A percentile compares a stretch with the other conserved stretches of the same genome.
These are phyloP conservation scores for Protodeltote pygarga DNA, from an alignment of 2,888 invertebrate species.

Conservation along the genomic window DNA sequence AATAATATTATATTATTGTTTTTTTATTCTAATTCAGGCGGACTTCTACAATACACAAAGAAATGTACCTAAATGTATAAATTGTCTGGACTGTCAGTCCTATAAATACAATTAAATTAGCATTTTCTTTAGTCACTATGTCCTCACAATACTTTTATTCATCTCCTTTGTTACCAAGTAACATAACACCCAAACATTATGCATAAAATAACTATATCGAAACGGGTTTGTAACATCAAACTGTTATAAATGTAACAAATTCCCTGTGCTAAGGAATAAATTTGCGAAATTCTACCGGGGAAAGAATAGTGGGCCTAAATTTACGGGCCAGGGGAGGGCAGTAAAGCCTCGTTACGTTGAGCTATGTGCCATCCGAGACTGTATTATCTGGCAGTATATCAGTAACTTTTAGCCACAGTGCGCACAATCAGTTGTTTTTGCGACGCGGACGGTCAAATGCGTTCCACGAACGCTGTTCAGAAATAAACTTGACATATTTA, in stretches of 20 bases:
- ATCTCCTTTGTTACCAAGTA: slow-evolving; percentile 12
- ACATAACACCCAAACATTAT: slow-evolving; percentile 33
- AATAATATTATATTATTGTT: no score
- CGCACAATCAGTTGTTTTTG: slow-evolving; percentile 36
- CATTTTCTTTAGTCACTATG: background rate
- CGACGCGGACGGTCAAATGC: slow-evolving; percentile 10
- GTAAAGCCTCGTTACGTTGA: slow-evolving; percentile 84
- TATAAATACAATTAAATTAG: background rate
- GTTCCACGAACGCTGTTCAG: no score
- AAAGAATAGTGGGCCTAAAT: slow-evolving; percentile 82
- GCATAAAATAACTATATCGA: slow-evolving; percentile 36
- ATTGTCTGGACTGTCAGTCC: no score
- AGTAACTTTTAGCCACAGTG: slow-evolving; percentile 53
- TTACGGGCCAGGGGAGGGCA: slow-evolving; percentile 78
- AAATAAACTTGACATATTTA: slow-evolving; percentile 36
- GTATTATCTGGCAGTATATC: slow-evolving; percentile 60
- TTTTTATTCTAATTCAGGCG: no score
- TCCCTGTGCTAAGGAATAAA: slow-evolving; percentile 70
- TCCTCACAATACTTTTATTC: background rate
- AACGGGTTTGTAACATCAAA: slow-evolving; percentile 45
- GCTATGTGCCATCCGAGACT: slow-evolving; percentile 76
- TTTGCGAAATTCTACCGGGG: slow-evolving; percentile 77
- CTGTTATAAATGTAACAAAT: slow-evolving; percentile 49
- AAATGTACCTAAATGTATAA: no score
- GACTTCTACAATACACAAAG: no score